Base-by-base conservation (phyloP, 2,888 invertebrate species). In the Serripes groenlandicus region DNA sequence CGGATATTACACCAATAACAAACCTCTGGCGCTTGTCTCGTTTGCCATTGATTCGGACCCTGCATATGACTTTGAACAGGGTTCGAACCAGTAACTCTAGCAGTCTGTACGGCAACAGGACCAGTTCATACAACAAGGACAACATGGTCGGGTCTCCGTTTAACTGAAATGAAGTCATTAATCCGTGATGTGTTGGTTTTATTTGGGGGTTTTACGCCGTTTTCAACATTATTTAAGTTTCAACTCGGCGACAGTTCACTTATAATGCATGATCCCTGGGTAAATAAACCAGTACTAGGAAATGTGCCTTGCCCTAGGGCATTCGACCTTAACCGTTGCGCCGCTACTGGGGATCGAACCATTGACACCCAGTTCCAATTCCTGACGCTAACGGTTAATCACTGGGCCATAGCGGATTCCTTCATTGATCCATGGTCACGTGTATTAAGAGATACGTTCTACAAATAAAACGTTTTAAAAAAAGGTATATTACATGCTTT, bases 1-100 rank as follows among this genome's bases (percentile, higher is more conserved):
- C 11, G 0, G 69, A 54, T 28, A 81, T 28, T 1, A 81, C 34
- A 30, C 58, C 72, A 11, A 78, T 23, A 0, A 75, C 28, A 21
- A 34, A 32, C 23, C 35, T 28, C 34, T 71, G 73, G 15, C 70
- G 35, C 35, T 68, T 77, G 60, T 84, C 78, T 21, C 78, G 62
- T 30, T 49, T 66, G 18, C 84, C 64, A 1, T 34, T 21, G 5
- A 42, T 49, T n/a, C 34, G 35, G 28, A 37, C 15, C 18, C 26
- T 60, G 37, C 60, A 42, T 18, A 34, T 26, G 42, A 42, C 35
- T 4, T n/a, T 66, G 42, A 18, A 42, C 3, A 64, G 3, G 5
- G 34, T 15, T 34, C 64, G 64, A 35, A 64, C n/a, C 9, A 18
- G 5, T 23, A 64, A 21, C 0, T 35, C 66, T 4, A 66, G 42